These are phyloP conservation scores for Artemia sp. DNA, from an alignment of 2,888 invertebrate species.

Conservation along the genomic window DNA sequence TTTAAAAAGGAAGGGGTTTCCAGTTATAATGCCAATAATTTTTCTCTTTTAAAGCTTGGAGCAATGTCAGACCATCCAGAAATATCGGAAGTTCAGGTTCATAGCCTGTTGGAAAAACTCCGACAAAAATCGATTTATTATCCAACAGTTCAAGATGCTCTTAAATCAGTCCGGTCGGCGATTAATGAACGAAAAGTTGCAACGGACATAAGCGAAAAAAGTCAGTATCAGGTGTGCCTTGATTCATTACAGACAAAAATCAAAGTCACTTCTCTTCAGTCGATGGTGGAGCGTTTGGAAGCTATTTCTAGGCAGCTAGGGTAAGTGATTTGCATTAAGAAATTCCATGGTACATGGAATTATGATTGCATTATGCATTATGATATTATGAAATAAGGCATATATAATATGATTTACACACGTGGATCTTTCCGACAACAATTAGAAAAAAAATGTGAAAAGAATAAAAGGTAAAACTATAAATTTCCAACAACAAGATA, in stretches of 20 bases:
- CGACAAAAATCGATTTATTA: neutral
- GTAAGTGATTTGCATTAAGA: conserved; percentile 32
- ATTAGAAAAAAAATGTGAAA: too few species aligned
- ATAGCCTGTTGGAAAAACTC: neutral
- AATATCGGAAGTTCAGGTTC: neutral
- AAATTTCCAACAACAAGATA: too few species aligned
- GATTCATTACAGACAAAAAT: conserved; percentile 85
- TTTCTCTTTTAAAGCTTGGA: neutral
- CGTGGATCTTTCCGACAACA: too few species aligned
- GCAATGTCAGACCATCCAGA: conserved; percentile 1
- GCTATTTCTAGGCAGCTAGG: conserved; percentile 76
- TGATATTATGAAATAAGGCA: too few species aligned
- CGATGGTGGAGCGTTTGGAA: conserved; percentile 77
- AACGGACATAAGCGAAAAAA: conserved; percentile 41
- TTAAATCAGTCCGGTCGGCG: conserved; percentile 5
- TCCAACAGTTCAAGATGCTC: neutral
- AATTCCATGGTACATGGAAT: too few species aligned
- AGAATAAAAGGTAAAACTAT: too few species aligned
- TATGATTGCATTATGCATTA: too few species aligned
- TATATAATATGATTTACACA: too few species aligned
- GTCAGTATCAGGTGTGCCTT: conserved; percentile 70
- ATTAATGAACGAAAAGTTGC: conserved; percentile 2
- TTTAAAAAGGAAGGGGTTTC: too few species aligned
- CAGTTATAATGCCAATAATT: too few species aligned
- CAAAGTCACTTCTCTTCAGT: conserved; percentile 75